Evolutionary conservation across 2,797 vertebrate genomes (phyloP).

Genomic region (Acridotheres tristis): DNA sequence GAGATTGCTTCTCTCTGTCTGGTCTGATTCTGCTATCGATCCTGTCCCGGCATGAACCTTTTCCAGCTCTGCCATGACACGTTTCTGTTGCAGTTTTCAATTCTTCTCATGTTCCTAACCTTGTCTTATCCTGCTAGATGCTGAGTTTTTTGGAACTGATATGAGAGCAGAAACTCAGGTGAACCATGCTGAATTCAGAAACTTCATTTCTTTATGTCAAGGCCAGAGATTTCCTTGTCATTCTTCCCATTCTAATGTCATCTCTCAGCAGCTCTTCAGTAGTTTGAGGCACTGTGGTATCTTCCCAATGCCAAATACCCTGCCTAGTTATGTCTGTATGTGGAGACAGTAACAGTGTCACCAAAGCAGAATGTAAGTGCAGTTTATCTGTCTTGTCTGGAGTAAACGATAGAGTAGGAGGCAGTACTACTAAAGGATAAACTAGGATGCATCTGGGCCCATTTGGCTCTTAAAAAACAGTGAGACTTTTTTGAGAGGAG

Average conservation of each 20-base stretch:
- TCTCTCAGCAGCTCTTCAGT: not conserved
- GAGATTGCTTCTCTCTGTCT: not conserved
- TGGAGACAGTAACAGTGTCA: not conserved
- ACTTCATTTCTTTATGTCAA: not conserved
- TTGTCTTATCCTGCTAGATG: not conserved
- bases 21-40: not conserved
- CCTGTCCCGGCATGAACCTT: not conserved
- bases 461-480: not conserved
- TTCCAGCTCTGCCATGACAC: not conserved
- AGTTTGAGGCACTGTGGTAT: not conserved
- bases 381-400: not conserved
- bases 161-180: not conserved
- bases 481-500: not conserved
- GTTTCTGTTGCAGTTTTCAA: not conserved
- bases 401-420: not conserved
- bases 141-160: not conserved
- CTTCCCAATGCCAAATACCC: not conserved
- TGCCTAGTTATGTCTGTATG: not conserved
- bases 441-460: not conserved
- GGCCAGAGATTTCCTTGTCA: not conserved
- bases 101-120: not conserved
- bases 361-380: not conserved
- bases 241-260: not conserved
- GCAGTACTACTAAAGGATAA: not conserved
- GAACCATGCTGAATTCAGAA: not conserved